phyloP scores from a whole-genome alignment of 2,888 invertebrate species.

The Eupithecia abbreviata region DNA sequence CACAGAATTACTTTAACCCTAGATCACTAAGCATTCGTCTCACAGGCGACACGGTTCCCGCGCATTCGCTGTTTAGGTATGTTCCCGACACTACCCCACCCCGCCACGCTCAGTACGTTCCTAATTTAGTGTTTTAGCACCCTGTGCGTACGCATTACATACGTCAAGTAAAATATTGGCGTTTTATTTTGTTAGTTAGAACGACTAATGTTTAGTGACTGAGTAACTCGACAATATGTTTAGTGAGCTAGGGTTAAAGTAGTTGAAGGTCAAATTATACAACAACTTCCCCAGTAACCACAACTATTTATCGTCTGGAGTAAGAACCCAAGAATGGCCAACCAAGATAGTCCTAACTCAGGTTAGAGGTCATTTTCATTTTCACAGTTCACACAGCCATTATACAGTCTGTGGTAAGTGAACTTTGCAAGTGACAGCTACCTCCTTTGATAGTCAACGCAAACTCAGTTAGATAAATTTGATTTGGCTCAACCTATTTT shows the following conservation, averaged over 20 bases:
- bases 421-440: slow-evolving; percentile 30
- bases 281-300: neutral
- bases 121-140: no score
- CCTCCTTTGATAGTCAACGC: slow-evolving; percentile 20
- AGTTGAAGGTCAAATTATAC: neutral
- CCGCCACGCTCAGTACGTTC: no score
- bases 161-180: no score
- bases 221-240: no score
- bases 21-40: no score
- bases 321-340: neutral
- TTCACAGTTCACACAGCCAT: neutral
- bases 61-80: no score
- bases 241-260: no score
- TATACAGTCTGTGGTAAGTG: neutral
- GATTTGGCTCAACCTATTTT: slow-evolving; percentile 29
- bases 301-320: neutral
- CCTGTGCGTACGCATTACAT: no score
- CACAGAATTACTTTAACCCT: neutral
- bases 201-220: no score
- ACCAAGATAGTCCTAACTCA: neutral
- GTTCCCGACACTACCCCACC: no score
- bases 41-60: no score
- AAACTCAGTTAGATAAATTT: slow-evolving; percentile 34
- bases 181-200: no score
- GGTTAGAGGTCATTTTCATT: neutral